A percentile compares a stretch with the other conserved stretches of the same genome.
phyloP scores from a whole-genome alignment of 2,113 vertebrate genomes.

The Muntiacus reevesi region DNA sequence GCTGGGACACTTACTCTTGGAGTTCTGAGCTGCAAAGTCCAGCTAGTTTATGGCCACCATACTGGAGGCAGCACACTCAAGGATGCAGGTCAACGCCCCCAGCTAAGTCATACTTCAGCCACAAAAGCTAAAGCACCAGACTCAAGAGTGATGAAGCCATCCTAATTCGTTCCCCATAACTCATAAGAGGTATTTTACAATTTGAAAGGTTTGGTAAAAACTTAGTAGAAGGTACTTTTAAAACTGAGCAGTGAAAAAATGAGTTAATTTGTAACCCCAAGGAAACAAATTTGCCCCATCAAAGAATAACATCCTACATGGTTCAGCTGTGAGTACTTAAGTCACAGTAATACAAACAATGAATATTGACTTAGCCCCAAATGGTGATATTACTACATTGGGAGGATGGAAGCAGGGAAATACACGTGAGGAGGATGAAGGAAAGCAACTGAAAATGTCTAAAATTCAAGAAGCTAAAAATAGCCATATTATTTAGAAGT shows the following conservation, averaged over 20 bases:
- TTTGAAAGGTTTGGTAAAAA: slow-evolving; percentile 3
- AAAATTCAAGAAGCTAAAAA: slow-evolving; percentile 40
- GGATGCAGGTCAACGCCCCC: not conserved
- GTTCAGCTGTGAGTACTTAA: not conserved
- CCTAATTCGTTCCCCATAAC: not conserved
- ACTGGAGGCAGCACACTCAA: not conserved
- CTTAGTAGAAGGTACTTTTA: not conserved
- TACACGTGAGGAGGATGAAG: not conserved
- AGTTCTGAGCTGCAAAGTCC: not conserved
- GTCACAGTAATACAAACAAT: not conserved
- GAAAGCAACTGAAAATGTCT: not conserved
- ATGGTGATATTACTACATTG: not conserved
- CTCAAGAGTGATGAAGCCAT: not conserved
- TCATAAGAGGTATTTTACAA: not conserved
- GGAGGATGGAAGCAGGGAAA: not conserved
- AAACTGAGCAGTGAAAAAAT: not conserved
- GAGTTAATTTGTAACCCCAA: not conserved
- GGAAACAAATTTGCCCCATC: not conserved
- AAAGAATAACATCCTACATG: not conserved
- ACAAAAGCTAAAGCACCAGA: not conserved
- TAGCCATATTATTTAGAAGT: slow-evolving; percentile 19
- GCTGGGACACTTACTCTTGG: not conserved
- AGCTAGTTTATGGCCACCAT: not conserved
- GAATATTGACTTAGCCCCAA: not conserved
- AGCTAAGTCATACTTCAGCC: not conserved